phyloP scores from a whole-genome alignment of 2,797 vertebrate species.

The Fratercula arctica region DNA sequence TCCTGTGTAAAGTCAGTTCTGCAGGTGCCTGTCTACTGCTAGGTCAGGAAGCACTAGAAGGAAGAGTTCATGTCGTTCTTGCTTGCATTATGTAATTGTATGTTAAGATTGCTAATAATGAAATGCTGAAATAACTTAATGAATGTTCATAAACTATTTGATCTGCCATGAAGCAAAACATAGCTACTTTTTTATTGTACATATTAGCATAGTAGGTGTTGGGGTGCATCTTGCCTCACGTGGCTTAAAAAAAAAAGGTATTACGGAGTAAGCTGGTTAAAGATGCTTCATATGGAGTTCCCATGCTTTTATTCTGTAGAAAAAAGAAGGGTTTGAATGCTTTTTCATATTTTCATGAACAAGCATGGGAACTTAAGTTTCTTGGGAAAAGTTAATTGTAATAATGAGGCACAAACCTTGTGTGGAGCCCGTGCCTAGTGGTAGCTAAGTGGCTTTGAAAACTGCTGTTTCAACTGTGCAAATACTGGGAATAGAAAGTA shows the following conservation, averaged over 20 bases:
- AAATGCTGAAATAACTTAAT: neutral
- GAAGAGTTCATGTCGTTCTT: accelerated
- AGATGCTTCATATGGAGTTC: neutral
- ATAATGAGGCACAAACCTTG: neutral
- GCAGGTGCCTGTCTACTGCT: neutral
- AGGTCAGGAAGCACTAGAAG: neutral
- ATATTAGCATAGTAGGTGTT: neutral
- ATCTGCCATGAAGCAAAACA: neutral
- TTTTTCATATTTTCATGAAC: neutral
- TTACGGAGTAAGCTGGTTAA: neutral
- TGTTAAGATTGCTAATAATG: neutral
- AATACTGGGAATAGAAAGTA: neutral
- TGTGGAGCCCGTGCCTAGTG: neutral
- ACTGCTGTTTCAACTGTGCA: neutral
- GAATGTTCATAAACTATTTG: neutral
- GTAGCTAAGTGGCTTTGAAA: neutral
- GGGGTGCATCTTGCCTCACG: neutral
- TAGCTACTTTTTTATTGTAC: neutral
- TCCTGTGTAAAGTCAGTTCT: neutral
- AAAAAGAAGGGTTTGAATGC: neutral
- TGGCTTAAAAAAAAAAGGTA: neutral
- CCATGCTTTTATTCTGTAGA: neutral
- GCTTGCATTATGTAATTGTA: neutral
- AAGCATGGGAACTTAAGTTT: neutral
- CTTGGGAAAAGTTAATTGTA: neutral